Evolutionary conservation across 2,797 vertebrate genomes (phyloP), one percentile per base, ranked within the genome.

Genomic region (Poliocrania exsul): DNA sequence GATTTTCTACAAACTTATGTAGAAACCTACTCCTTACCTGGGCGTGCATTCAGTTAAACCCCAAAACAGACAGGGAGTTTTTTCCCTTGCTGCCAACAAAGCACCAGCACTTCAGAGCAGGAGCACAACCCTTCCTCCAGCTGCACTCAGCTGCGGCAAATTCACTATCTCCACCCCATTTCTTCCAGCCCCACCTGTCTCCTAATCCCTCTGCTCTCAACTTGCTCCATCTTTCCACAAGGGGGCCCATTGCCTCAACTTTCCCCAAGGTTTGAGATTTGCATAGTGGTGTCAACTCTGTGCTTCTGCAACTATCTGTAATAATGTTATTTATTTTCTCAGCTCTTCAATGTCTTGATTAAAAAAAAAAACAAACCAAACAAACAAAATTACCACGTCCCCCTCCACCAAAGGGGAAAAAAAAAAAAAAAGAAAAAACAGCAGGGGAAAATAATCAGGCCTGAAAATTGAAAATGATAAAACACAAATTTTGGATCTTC

Each of bases 11-110:
- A 56, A 75, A 81, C 16, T 12, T 4, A 38, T 0, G 0, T 0
- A 46, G 6, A 20, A 88, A 23, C 11, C 21, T 31, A 37, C 47
- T 79, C 70, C 12, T 81, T 81, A 91, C 87, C 72, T 81, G 47
- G 3, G 16, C 0, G 0, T 0, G 1, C 9, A 10, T 3, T 16
- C 33, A n/a, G 8, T 19, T 33, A 25, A 75, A 42, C 7, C 25
- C 24, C 17, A 42, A 31, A 37, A 19, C 0, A 10, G 1, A 21
- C 0, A 1, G 72, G 11, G 5, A 91, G 11, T 8, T 11, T 77
- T 40, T n/a, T 7, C 21, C 15, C 15, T 24, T 3, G 2, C n/a
- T 33, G 0, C 16, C 40, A 75, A 10, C 18, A 64, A 62, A 73
- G 9, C 53, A 80, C 11, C 44, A 85, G 6, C 21, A 2, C 67